Percentiles rank a stretch among this genome's conserved stretches.
Conservation (phyloP, 2,797 vertebrate species). For the Okamejei kenojei region DNA sequence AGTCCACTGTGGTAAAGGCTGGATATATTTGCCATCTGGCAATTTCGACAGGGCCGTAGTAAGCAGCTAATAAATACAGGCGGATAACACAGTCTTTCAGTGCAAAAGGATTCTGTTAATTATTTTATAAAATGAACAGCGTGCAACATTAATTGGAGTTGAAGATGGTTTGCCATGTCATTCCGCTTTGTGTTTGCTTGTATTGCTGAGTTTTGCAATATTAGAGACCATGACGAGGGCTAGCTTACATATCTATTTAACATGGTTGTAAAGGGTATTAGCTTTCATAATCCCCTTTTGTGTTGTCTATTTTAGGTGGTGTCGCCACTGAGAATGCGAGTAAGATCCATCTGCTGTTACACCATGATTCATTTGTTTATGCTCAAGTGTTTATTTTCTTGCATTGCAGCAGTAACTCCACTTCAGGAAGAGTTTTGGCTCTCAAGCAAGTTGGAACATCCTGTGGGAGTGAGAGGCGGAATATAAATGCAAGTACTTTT, state of each 20-base stretch:
- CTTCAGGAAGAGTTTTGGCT: not conserved
- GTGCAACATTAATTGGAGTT: not conserved
- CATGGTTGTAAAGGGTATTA: not conserved
- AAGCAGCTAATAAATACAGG: not conserved
- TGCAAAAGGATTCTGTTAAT: not conserved
- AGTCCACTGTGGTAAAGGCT: too few relatives aligned
- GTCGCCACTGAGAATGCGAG: not conserved
- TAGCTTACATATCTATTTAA: conserved; percentile 28
- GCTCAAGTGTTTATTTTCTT: not conserved
- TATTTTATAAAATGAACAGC: not conserved
- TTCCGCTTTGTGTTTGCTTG: not conserved
- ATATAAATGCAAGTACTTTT: not conserved
- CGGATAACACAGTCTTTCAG: not conserved
- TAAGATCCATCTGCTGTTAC: not conserved
- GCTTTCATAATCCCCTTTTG: conserved; percentile 15
- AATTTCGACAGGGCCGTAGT: not conserved
- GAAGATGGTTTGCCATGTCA: not conserved
- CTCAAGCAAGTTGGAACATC: not conserved
- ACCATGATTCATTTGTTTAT: not conserved
- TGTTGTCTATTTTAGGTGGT: not conserved
- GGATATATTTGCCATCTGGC: too few relatives aligned
- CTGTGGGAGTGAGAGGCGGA: not conserved
- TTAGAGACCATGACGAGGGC: not conserved
- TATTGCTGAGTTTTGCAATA: not conserved
- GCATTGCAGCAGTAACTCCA: not conserved